Conservation (phyloP, 2,888 invertebrate species). For the Cryptocheilus praepositus region DNA sequence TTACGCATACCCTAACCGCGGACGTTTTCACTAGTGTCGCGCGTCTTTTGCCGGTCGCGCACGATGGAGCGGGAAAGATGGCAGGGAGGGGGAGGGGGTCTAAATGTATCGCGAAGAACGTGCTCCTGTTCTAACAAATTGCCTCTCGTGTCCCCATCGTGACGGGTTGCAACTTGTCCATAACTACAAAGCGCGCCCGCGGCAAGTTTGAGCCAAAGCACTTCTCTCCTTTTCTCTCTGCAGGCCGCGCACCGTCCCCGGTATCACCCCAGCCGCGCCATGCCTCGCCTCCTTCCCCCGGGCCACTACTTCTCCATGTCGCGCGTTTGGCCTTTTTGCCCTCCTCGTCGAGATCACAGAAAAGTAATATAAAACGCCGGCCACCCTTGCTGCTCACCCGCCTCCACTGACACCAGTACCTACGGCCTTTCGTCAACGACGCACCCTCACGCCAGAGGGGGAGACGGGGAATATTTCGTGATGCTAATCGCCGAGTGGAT, state of each 20-base stretch:
- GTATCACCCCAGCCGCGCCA: conserved; percentile 28
- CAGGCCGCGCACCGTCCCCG: conserved; percentile 14
- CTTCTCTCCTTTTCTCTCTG: conserved; percentile 29
- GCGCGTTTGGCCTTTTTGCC: conserved; percentile 41
- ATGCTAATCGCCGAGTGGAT: conserved; percentile 51
- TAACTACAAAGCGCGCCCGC: conserved; percentile 58
- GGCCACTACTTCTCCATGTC: conserved; percentile 20
- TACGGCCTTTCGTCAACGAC: conserved; percentile 21
- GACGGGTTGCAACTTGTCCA: conserved; percentile 54
- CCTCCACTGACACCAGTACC: conserved; percentile 6
- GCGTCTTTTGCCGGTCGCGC: too few relatives aligned
- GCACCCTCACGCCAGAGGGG: conserved; percentile 13
- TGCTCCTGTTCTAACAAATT: conserved; percentile 58
- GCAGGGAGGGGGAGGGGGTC: conserved; percentile 26
- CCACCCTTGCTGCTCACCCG: conserved; percentile 12
- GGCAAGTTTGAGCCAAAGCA: conserved; percentile 51
- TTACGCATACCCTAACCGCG: too few relatives aligned
- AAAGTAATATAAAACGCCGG: conserved; percentile 52
- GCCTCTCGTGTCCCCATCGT: conserved; percentile 56
- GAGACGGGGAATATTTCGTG: conserved; percentile 43
- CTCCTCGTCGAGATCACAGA: conserved; percentile 49
- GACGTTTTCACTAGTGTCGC: too few relatives aligned
- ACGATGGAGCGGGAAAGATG: conserved; percentile 8
- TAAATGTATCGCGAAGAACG: conserved; percentile 61
- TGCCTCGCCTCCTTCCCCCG: conserved; percentile 1